Conservation (phyloP, 1,140 invertebrate genomes). For the Lepeophtheirus salmonis region DNA sequence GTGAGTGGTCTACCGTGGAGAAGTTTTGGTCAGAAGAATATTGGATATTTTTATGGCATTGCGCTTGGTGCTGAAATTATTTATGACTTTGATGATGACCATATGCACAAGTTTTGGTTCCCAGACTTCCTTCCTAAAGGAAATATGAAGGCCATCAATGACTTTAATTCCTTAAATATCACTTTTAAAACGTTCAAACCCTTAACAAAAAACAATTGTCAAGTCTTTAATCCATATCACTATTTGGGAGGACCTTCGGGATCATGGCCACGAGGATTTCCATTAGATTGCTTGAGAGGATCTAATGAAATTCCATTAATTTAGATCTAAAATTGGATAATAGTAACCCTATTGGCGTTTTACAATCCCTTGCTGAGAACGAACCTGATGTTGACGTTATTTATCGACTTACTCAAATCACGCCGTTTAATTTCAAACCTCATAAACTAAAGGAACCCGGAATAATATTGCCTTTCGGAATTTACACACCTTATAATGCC, state of each 20-base stretch:
- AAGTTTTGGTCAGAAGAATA: slow-evolving; percentile 7
- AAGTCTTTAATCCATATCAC: slow-evolving; percentile 4
- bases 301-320: neutral
- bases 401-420: neutral
- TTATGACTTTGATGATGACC: slow-evolving; percentile 14
- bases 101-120: slow-evolving; percentile 13
- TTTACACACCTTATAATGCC: slow-evolving; percentile 8
- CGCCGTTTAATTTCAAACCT: slow-evolving; percentile 1
- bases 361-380: slow-evolving; percentile 13
- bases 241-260: neutral
- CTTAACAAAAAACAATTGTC: neutral
- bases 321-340: neutral
- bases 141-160: neutral
- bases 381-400: slow-evolving; percentile 11
- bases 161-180: no score
- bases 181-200: no score
- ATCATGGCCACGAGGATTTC: slow-evolving; percentile 9
- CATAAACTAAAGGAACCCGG: neutral
- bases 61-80: slow-evolving; percentile 5
- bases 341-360: neutral
- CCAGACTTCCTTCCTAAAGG: neutral
- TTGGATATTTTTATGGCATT: slow-evolving; percentile 8
- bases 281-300: neutral
- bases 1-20: slow-evolving; percentile 1
- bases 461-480: neutral